Conservation (phyloP, 53 echinoderm and acorn worm genomes). For the Crossaster papposus region DNA sequence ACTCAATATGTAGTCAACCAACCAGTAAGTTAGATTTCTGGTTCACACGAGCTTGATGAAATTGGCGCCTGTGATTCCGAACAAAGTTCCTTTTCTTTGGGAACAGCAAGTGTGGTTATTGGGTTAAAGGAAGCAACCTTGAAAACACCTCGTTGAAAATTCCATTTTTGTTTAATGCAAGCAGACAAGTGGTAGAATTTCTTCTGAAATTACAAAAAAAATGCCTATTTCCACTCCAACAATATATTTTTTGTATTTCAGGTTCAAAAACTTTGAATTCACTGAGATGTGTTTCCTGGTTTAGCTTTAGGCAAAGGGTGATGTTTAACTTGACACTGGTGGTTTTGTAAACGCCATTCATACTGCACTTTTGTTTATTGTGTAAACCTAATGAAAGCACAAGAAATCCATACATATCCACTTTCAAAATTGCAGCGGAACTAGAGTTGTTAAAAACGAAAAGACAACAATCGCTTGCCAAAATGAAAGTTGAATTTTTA, state of each 20-base stretch:
- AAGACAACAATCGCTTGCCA: background rate
- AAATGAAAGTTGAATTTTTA: background rate
- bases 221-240: no score
- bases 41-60: constrained; percentile 16
- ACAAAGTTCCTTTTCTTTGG: constrained; percentile 42
- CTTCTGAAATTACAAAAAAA: background rate
- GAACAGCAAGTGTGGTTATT: background rate
- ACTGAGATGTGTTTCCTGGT: no score
- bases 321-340: background rate
- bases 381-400: background rate
- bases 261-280: no score
- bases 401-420: background rate
- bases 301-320: background rate
- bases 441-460: background rate
- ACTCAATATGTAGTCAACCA: background rate
- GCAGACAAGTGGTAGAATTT: background rate
- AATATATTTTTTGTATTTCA: no score
- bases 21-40: background rate
- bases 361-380: background rate
- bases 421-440: background rate
- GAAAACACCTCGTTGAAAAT: background rate
- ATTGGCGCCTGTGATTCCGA: constrained; percentile 40
- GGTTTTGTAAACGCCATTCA: background rate
- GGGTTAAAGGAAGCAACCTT: constrained; percentile 15
- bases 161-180: no score